Percentiles rank a stretch among this genome's conserved stretches.
Evolutionary conservation across 2,113 vertebrate species (phyloP).

Genomic region (Corvus cornix): DNA sequence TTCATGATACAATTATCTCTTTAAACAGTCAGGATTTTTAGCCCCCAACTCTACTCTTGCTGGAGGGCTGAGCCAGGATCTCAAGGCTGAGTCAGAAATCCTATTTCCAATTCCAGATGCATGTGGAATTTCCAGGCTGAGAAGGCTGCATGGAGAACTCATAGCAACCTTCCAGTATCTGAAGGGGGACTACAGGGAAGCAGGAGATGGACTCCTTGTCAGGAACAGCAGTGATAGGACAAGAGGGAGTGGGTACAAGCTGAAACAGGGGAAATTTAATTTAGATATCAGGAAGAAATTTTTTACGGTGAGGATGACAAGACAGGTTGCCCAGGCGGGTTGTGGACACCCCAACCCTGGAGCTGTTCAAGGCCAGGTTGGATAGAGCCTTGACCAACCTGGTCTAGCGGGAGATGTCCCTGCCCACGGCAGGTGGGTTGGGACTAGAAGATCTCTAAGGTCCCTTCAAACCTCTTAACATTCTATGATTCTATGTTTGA

Average conservation of each 20-base stretch:
- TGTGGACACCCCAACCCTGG: neutral
- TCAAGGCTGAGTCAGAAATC: neutral
- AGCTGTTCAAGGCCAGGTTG: neutral
- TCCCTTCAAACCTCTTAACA: neutral
- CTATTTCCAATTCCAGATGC: neutral
- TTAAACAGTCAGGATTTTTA: neutral
- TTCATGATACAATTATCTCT: neutral
- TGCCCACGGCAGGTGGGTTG: neutral
- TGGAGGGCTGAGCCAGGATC: neutral
- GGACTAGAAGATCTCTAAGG: neutral
- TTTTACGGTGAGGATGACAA: neutral
- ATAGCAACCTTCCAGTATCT: neutral
- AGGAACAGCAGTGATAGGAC: neutral
- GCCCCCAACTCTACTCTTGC: neutral
- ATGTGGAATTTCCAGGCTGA: neutral
- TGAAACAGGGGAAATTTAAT: neutral
- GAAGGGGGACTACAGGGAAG: neutral
- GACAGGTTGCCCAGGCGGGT: neutral
- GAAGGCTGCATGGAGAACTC: neutral
- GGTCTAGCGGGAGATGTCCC: neutral
- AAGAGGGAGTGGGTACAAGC: neutral
- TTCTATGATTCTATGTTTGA: neutral
- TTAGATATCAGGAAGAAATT: neutral
- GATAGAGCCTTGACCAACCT: neutral
- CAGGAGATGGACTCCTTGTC: neutral